A percentile compares a stretch with the other conserved stretches of the same genome.
Conservation (phyloP, 2,113 vertebrate species). For the Gobiocypris rarus region DNA sequence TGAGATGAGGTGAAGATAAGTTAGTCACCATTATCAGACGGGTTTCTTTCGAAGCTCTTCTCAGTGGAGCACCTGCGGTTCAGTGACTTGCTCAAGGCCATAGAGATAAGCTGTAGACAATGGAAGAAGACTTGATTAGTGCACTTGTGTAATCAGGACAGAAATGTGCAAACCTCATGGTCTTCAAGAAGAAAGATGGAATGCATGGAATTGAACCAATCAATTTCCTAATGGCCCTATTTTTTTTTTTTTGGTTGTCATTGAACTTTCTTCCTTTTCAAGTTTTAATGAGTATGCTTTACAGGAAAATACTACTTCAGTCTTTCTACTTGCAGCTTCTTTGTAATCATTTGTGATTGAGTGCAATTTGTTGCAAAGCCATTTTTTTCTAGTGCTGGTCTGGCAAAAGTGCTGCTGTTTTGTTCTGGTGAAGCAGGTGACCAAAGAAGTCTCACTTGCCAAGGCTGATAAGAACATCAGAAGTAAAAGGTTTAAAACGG, state of each 20-base stretch:
- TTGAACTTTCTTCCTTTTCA: too few species aligned
- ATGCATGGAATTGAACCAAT: neutral
- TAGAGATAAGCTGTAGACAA: constrained; percentile 7
- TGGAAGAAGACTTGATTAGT: neutral
- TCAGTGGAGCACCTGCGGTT: constrained; percentile 18
- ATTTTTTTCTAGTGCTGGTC: neutral
- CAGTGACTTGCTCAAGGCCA: constrained; percentile 15
- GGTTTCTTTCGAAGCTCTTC: neutral
- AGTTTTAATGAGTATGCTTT: neutral
- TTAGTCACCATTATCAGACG: neutral
- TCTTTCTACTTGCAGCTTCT: too few species aligned
- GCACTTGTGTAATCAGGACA: neutral
- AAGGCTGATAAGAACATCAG: neutral
- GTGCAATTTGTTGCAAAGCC: too few species aligned
- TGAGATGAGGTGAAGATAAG: constrained; percentile 1
- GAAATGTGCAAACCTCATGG: neutral
- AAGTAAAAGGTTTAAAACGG: neutral
- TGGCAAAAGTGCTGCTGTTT: neutral
- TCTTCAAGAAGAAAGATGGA: neutral
- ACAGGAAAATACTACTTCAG: neutral
- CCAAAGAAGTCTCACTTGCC: neutral
- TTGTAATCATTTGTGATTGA: too few species aligned
- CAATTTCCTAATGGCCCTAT: too few species aligned
- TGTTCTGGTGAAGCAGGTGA: neutral
- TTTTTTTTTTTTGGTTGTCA: too few species aligned